A percentile compares a stretch with the other conserved stretches of the same genome.
These are phyloP conservation scores for Drosophila picticornis DNA, from an alignment of 2,888 invertebrate genomes.

Conservation along the genomic window DNA sequence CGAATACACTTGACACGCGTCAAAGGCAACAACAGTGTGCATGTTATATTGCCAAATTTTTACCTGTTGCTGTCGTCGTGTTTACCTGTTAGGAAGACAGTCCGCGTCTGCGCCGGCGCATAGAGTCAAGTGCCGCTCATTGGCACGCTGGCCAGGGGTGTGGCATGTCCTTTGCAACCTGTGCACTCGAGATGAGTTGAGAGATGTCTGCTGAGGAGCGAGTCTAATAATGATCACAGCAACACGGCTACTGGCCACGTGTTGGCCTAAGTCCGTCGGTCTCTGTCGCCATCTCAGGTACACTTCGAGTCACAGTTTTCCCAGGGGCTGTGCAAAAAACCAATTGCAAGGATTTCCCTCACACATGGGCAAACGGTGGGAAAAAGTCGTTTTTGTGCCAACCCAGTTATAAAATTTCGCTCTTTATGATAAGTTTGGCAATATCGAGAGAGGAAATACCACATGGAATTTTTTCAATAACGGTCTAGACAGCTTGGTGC, in stretches of 20 bases:
- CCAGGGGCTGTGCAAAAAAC: constrained; percentile 66
- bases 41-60: constrained; percentile 67
- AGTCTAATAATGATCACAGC: constrained; percentile 37
- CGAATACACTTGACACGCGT: constrained; percentile 62
- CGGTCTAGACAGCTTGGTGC: constrained; percentile 58
- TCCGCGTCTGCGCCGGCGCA: constrained; percentile 73
- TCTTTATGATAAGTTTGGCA: constrained; percentile 51
- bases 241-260: constrained; percentile 61
- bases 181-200: constrained; percentile 72
- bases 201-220: constrained; percentile 17
- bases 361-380: constrained; percentile 61
- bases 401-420: constrained; percentile 74
- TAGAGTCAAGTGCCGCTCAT: constrained; percentile 77
- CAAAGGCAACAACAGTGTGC: constrained; percentile 37
- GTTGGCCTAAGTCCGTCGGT: constrained; percentile 30
- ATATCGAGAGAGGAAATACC: constrained; percentile 43
- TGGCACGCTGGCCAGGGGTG: constrained; percentile 32
- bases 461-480: constrained; percentile 62
- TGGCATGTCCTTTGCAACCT: constrained; percentile 62
- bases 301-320: constrained; percentile 47
- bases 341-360: constrained; percentile 61
- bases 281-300: constrained; percentile 21
- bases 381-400: constrained; percentile 45
- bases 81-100: constrained; percentile 67
- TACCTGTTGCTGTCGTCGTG: constrained; percentile 67